Percentiles rank a stretch among this genome's conserved stretches.
Conservation (phyloP, 2,113 vertebrate genomes). For the Egretta garzetta region DNA sequence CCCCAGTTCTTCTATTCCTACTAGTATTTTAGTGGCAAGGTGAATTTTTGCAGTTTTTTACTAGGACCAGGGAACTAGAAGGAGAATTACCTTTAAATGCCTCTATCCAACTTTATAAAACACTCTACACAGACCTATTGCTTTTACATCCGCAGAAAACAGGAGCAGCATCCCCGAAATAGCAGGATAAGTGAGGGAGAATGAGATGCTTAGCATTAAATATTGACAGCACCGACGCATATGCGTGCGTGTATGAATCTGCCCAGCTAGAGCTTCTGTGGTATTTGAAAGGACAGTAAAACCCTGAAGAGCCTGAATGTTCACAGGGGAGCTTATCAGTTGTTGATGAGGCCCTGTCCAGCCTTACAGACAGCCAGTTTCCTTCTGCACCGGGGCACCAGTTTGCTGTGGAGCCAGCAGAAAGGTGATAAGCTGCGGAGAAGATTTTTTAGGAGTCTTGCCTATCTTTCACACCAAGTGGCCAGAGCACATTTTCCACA, state of each 20-base stretch:
- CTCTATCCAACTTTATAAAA: neutral
- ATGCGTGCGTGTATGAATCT: neutral
- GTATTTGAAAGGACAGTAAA: constrained; percentile 74
- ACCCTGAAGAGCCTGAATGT: constrained; percentile 70
- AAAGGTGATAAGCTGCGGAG: constrained; percentile 85
- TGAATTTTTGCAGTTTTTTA: neutral
- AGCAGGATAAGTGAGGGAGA: neutral
- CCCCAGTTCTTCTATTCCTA: neutral
- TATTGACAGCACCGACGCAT: neutral
- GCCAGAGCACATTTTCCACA: constrained; percentile 82
- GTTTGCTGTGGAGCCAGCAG: constrained; percentile 83
- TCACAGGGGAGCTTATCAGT: constrained; percentile 86
- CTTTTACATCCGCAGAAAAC: neutral
- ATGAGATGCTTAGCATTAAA: neutral
- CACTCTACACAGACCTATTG: neutral
- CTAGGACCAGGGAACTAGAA: neutral
- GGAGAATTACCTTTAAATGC: neutral
- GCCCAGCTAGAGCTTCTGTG: constrained; percentile 45
- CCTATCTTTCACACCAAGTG: constrained; percentile 84
- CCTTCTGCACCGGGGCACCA: constrained; percentile 72
- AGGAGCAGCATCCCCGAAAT: neutral
- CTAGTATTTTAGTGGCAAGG: neutral
- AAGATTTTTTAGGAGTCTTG: constrained; percentile 83
- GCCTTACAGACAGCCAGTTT: constrained; percentile 83
- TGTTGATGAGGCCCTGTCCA: constrained; percentile 83